Base-by-base conservation (phyloP, 2,797 vertebrate genomes). In the Scleropages formosus region DNA sequence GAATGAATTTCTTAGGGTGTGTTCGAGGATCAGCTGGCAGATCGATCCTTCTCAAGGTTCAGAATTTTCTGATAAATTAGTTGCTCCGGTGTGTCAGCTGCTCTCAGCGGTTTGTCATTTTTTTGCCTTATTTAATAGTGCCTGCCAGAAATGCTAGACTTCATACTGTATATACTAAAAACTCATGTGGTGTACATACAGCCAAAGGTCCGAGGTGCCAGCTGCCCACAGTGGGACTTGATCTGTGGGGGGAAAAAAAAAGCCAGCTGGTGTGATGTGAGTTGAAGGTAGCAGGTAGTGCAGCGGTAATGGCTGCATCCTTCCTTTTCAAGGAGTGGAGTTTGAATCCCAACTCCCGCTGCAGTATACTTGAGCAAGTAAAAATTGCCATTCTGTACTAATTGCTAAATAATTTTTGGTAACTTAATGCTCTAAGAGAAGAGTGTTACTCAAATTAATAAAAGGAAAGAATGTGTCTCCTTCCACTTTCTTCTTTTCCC, bases 61-160 rank as follows among this genome's bases (percentile, higher is more conserved):
- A 26, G 4, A 53, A 70, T 49, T 26, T 56, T 56, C 26, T 46
- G 67, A 53, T 27, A 44, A 24, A 53, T 26, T 49, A 16, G 47
- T 46, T 8, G 67, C 22, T 6, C 31, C 24, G 51, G 13, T 6
- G 20, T 44, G 26, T 70, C 27, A 3, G 15, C 44, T 16, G 26
- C 63, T 65, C 26, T 44, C 27, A 16, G 46, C 7, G 3, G 31
- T 39, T 39, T 39, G 31, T 39, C 31, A 39, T 39, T 26, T 69
- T 69, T 31, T 51, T 27, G 20, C 13, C 15, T 70, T 49, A 27
- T 69, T 47, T 69, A 69, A 69, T 70, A 67, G 53, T 53, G 67
- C 12, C 7, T 49, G 47, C 53, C 67, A 70, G 39, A 68, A 22
- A 12, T 24, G 51, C 51, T 22, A 69, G 47, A 13, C 31, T 39